Evolutionary conservation across 2,888 invertebrate genomes (phyloP).

Genomic region (Amphipoea lucens): DNA sequence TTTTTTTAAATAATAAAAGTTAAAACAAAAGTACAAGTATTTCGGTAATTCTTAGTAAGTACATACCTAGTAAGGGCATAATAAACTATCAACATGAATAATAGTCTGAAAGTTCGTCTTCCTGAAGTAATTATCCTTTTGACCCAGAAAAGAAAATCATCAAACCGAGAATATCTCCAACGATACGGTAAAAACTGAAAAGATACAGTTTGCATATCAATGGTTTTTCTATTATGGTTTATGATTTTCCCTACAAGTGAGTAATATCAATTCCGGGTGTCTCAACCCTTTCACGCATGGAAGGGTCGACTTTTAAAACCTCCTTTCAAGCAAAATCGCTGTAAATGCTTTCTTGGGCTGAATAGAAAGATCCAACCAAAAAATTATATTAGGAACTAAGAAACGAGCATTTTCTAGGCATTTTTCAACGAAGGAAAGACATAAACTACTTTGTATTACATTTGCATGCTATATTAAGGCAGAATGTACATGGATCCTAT

Average conservation of each 20-base stretch:
- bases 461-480: too few species aligned
- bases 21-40: too few species aligned
- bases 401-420: not conserved
- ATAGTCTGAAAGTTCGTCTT: not conserved
- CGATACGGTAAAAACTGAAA: not conserved
- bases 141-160: not conserved
- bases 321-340: conserved; percentile 18
- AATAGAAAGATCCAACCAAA: conserved; percentile 3
- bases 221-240: not conserved
- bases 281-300: conserved; percentile 14
- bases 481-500: too few species aligned
- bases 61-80: too few species aligned
- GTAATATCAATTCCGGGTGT: conserved; percentile 14
- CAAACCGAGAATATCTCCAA: not conserved
- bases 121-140: not conserved
- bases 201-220: not conserved
- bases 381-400: not conserved
- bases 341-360: conserved; percentile 20
- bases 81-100: not conserved
- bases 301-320: conserved; percentile 1
- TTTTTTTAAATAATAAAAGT: too few species aligned
- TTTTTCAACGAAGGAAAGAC: not conserved
- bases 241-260: conserved; percentile 21
- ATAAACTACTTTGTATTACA: not conserved
- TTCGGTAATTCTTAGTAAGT: not conserved